Conservation (phyloP, 37 sponge, comb jelly and placozoan genomes). For the Bolinopsis microptera region DNA sequence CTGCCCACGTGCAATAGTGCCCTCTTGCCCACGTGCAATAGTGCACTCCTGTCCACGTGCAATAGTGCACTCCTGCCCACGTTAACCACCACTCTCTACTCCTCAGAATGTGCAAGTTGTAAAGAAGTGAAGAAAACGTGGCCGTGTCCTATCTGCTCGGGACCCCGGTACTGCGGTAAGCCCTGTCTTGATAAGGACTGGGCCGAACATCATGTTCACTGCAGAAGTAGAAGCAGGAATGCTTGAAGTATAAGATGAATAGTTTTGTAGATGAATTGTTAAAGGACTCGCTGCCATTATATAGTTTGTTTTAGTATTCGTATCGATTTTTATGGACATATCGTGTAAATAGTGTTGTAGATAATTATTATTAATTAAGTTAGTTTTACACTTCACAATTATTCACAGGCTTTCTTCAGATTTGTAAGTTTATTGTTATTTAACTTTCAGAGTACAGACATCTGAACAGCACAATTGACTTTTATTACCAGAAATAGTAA, state of each 20-base stretch:
- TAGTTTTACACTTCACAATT: no score
- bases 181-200: constrained; percentile 36
- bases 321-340: background rate
- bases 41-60: no score
- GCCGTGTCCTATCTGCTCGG: constrained; percentile 61
- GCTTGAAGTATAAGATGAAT: background rate
- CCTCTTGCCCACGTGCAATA: no score
- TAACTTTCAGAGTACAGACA: no score
- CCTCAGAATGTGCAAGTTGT: constrained; percentile 23
- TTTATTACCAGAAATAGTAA: no score
- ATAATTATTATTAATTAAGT: no score
- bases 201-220: constrained; percentile 18
- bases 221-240: background rate
- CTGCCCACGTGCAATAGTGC: no score
- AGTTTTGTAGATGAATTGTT: background rate
- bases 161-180: constrained; percentile 42
- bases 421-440: no score
- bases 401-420: no score
- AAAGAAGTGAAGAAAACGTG: constrained; percentile 36
- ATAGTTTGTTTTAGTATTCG: background rate
- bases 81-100: no score
- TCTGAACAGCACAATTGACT: no score
- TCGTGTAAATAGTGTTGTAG: background rate
- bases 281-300: background rate
- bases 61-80: no score